Conservation (phyloP, 64 coral and sea anemone species). For the Dendrophyllia cribrosa region DNA sequence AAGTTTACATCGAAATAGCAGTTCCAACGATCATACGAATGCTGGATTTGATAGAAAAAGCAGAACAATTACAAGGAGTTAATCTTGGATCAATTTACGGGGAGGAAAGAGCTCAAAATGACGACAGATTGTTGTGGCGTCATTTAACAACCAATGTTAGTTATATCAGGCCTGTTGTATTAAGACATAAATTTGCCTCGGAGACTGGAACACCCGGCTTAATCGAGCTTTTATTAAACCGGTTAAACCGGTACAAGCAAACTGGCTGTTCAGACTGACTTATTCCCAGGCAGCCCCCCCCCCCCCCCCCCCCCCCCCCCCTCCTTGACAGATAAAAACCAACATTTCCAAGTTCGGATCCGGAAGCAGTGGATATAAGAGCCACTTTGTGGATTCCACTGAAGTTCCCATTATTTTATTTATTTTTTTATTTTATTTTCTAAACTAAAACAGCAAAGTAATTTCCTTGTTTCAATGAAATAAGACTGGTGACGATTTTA, state of each 20-base stretch:
- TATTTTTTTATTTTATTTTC: too few species aligned
- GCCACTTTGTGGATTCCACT: too few species aligned
- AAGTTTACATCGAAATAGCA: conserved; percentile 85
- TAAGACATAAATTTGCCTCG: not conserved
- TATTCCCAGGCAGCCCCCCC: not conserved
- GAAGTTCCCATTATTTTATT: too few species aligned
- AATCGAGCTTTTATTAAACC: not conserved
- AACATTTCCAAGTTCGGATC: too few species aligned
- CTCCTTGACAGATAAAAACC: too few species aligned
- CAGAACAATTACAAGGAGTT: conserved; percentile 36
- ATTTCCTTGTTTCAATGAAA: not conserved
- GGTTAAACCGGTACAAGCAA: not conserved
- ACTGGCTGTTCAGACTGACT: not conserved
- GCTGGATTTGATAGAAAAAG: conserved; percentile 60
- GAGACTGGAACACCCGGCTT: not conserved
- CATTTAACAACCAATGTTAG: conserved; percentile 55
- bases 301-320: too few species aligned
- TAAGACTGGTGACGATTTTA: not conserved
- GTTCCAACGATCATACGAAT: conserved; percentile 77
- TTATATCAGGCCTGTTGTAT: conserved; percentile 68
- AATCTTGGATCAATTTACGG: conserved; percentile 76
- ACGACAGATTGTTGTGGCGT: conserved; percentile 63
- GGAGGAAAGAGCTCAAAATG: conserved; percentile 67
- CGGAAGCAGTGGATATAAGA: too few species aligned
- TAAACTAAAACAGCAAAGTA: not conserved